These are phyloP conservation scores for Pteria penguin DNA, from an alignment of 2,888 invertebrate genomes.

Conservation along the genomic window DNA sequence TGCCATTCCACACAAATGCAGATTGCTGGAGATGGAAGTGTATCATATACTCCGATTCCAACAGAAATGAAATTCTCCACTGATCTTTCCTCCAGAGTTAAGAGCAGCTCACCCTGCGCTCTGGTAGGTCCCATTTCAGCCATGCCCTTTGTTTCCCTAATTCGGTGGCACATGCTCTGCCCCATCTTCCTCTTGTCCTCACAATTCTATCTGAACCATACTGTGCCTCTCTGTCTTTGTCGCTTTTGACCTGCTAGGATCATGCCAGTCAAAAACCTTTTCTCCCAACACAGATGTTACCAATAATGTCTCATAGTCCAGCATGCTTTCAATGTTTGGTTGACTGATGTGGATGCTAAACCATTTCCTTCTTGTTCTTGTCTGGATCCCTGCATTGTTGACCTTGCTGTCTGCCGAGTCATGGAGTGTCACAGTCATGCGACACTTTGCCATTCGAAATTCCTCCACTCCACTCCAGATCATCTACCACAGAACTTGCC, in stretches of 20 bases:
- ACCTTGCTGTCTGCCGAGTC: slow-evolving; percentile 24
- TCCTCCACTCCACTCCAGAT: too few species aligned
- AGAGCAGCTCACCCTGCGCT: background rate
- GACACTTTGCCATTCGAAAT: too few species aligned
- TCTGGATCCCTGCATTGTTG: slow-evolving; percentile 31
- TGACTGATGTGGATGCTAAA: slow-evolving; percentile 20
- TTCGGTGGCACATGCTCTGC: background rate
- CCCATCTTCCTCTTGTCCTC: too few species aligned
- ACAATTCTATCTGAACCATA: too few species aligned
- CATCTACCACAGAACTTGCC: too few species aligned
- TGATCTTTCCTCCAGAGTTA: slow-evolving; percentile 23
- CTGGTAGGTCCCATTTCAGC: background rate
- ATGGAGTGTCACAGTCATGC: too few species aligned
- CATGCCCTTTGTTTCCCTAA: slow-evolving; percentile 12
- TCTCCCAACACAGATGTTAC: slow-evolving; percentile 1
- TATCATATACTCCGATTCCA: background rate
- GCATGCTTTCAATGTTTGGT: slow-evolving; percentile 19
- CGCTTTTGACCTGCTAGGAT: slow-evolving; percentile 17
- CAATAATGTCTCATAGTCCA: slow-evolving; percentile 18
- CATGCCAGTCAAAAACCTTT: slow-evolving; percentile 1
- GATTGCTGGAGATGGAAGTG: slow-evolving; percentile 13
- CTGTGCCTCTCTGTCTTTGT: too few species aligned
- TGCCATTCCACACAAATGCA: background rate
- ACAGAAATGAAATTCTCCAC: slow-evolving; percentile 11
- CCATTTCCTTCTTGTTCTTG: slow-evolving; percentile 39